Conservation (phyloP, 2,888 invertebrate genomes). For the Congeria kusceri region DNA sequence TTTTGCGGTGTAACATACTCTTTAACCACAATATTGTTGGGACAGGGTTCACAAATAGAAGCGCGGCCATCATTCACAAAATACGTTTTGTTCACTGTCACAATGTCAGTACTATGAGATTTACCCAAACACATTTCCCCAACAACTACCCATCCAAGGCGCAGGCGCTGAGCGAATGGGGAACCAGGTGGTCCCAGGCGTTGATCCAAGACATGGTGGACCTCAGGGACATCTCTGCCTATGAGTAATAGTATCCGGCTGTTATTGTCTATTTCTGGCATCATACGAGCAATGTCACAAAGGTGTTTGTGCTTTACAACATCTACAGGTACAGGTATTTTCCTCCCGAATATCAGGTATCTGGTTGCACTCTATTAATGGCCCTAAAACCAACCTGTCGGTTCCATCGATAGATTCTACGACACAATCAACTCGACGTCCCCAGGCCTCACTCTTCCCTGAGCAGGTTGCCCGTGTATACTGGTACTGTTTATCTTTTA, state of each 20-base stretch:
- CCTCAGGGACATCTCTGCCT: conserved; percentile 37
- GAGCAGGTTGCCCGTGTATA: background rate
- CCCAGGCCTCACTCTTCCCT: background rate
- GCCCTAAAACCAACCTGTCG: background rate
- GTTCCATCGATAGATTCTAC: background rate
- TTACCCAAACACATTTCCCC: conserved; percentile 38
- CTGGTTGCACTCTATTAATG: background rate
- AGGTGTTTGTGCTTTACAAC: background rate
- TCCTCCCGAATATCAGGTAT: background rate
- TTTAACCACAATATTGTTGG: no score
- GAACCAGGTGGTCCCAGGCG: conserved; percentile 29
- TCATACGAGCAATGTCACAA: background rate
- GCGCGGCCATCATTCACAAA: conserved; percentile 4
- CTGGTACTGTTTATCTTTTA: background rate
- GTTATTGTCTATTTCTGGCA: background rate
- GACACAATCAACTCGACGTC: background rate
- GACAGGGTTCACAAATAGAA: background rate
- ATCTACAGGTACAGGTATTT: background rate
- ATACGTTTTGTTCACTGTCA: conserved; percentile 40
- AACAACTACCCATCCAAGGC: conserved; percentile 38
- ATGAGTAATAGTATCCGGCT: conserved; percentile 36
- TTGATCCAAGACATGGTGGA: conserved; percentile 40
- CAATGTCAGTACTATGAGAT: conserved; percentile 25
- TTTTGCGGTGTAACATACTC: no score
- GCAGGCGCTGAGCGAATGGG: conserved; percentile 40